A percentile compares a stretch with the other conserved stretches of the same genome.
These are phyloP conservation scores for Entelurus aequoreus DNA, from an alignment of 2,113 vertebrate genomes.

Conservation along the genomic window DNA sequence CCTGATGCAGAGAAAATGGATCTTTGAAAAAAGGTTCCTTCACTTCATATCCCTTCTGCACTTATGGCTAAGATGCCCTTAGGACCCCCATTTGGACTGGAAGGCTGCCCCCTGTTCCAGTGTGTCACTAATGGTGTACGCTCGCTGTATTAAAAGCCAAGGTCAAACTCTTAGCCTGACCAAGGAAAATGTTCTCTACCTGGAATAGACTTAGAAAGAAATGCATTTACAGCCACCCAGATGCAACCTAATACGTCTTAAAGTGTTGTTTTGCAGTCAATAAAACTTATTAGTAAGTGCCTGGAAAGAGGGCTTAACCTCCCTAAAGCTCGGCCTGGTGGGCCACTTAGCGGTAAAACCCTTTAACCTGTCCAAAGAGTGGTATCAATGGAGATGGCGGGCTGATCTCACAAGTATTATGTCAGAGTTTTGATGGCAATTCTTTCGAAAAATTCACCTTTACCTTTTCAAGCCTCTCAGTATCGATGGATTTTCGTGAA, in stretches of 20 bases:
- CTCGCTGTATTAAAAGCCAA: not conserved
- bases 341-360: not conserved
- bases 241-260: not conserved
- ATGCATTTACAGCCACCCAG: not conserved
- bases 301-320: not conserved
- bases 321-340: not conserved
- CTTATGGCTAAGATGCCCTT: constrained; percentile 1
- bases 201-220: not conserved
- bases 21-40: not conserved
- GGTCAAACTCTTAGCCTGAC: too few species aligned
- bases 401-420: too few species aligned
- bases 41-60: not conserved
- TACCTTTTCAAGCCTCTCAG: too few species aligned
- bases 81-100: not conserved
- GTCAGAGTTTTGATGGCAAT: too few species aligned
- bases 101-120: not conserved
- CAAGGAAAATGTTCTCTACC: not conserved
- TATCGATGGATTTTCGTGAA: too few species aligned
- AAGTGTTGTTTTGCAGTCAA: not conserved
- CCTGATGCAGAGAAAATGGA: not conserved
- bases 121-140: not conserved
- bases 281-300: not conserved
- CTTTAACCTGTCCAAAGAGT: not conserved
- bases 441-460: too few species aligned
- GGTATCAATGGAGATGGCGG: too few species aligned